These are phyloP conservation scores for Tetraodon nigroviridis DNA, from an alignment of 2,113 vertebrate genomes.

Conservation along the genomic window DNA sequence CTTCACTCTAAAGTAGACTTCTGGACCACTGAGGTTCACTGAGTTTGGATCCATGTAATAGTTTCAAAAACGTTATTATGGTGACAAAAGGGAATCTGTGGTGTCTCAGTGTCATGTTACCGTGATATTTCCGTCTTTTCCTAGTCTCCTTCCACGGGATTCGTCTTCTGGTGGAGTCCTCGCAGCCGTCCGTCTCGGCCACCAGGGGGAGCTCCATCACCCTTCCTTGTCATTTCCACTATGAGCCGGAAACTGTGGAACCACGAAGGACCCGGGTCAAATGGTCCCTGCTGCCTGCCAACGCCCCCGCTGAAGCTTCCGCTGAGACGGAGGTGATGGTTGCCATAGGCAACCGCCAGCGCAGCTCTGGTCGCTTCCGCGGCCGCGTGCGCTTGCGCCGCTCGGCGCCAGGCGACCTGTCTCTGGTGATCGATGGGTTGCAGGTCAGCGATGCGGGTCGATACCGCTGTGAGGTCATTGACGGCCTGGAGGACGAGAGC, in stretches of 20 bases:
- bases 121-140: not conserved
- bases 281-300: conserved; percentile 83
- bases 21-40: no score
- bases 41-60: no score
- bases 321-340: conserved; percentile 83
- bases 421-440: conserved; percentile 79
- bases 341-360: conserved; percentile 76
- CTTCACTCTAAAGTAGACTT: no score
- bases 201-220: conserved; percentile 79
- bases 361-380: conserved; percentile 82
- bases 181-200: conserved; percentile 74
- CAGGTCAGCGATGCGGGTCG: conserved; percentile 80
- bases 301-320: conserved; percentile 45
- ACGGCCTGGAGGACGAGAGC: conserved; percentile 89
- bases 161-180: conserved; percentile 81
- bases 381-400: conserved; percentile 77
- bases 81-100: no score
- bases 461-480: conserved; percentile 91
- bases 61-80: no score
- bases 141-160: conserved; percentile 75
- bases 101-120: not conserved
- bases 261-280: conserved; percentile 82
- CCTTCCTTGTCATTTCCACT: conserved; percentile 82
- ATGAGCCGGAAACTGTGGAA: conserved; percentile 65
- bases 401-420: conserved; percentile 63